phyloP scores from a whole-genome alignment of 1,140 invertebrate species.

The Diachasmimorpha longicaudata region DNA sequence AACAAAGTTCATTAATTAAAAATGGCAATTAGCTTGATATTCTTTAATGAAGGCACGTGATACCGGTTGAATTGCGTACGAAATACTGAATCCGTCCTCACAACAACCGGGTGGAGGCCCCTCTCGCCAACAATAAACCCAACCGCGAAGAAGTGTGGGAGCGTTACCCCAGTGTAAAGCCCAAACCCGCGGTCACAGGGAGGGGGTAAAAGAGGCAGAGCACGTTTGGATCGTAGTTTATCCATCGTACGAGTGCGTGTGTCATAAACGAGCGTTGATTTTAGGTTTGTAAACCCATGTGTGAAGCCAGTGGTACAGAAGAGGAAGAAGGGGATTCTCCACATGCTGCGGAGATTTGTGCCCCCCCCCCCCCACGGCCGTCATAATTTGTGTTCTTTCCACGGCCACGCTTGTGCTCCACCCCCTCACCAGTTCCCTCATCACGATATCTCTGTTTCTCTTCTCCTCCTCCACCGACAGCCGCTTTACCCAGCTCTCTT shows the following conservation, averaged over 20 bases:
- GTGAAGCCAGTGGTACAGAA: neutral
- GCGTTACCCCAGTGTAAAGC: neutral
- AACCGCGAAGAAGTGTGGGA: constrained; percentile 29
- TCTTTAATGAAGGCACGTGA: constrained; percentile 31
- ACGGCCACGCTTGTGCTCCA: constrained; percentile 5
- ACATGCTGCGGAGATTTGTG: constrained; percentile 27
- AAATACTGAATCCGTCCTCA: constrained; percentile 47
- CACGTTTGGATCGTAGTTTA: neutral
- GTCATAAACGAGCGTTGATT: neutral
- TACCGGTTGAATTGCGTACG: constrained; percentile 37
- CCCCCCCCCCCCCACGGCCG: constrained; percentile 14
- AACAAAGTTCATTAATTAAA: neutral
- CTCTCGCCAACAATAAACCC: constrained; percentile 58
- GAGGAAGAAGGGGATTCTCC: neutral
- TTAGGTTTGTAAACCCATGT: constrained; percentile 1
- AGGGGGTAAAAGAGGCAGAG: neutral
- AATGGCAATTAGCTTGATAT: neutral
- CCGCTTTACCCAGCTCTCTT: neutral
- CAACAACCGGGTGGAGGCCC: constrained; percentile 32
- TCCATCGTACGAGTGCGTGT: neutral
- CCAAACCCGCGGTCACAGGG: neutral
- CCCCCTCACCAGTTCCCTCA: neutral
- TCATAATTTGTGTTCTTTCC: constrained; percentile 24
- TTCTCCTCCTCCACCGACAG: neutral
- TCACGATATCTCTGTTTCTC: neutral